Evolutionary conservation across 2,888 invertebrate species (phyloP).

Genomic region (Ceramica pisi): DNA sequence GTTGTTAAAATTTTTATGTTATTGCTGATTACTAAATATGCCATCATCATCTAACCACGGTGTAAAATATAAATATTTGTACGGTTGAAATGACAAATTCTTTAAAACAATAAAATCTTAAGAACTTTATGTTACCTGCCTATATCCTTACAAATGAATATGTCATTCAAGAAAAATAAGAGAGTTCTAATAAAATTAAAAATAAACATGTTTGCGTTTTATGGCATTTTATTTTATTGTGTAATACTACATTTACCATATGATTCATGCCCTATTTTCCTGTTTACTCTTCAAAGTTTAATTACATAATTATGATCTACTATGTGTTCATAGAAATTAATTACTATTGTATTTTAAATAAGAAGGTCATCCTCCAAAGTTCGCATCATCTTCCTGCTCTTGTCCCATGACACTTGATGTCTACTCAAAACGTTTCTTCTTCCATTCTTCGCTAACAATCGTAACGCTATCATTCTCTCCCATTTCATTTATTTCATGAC

Average conservation of each 20-base stretch:
- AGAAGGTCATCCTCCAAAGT: background rate
- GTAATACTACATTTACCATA: background rate
- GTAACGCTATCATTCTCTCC: background rate
- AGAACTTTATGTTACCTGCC: too few relatives aligned
- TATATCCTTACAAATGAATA: too few relatives aligned
- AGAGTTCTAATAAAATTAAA: background rate
- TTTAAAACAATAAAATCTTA: too few relatives aligned
- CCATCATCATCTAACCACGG: too few relatives aligned
- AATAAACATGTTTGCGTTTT: conserved; percentile 7
- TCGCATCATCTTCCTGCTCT: background rate
- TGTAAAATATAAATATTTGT: too few relatives aligned
- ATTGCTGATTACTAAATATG: too few relatives aligned
- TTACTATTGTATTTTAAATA: background rate
- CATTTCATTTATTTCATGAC: background rate
- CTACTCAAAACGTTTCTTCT: background rate
- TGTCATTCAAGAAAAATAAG: background rate
- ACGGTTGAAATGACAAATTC: too few relatives aligned
- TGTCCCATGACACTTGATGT: background rate
- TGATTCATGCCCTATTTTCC: conserved; percentile 13
- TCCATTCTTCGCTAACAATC: background rate
- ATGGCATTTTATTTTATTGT: background rate
- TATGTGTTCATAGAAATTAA: background rate
- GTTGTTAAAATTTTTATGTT: too few relatives aligned
- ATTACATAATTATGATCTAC: too few relatives aligned
- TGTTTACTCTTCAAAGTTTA: conserved; percentile 25